Evolutionary conservation across 2,888 invertebrate genomes (phyloP), one percentile per base, ranked within the genome.

Genomic region (Lamellibrachia columna): DNA sequence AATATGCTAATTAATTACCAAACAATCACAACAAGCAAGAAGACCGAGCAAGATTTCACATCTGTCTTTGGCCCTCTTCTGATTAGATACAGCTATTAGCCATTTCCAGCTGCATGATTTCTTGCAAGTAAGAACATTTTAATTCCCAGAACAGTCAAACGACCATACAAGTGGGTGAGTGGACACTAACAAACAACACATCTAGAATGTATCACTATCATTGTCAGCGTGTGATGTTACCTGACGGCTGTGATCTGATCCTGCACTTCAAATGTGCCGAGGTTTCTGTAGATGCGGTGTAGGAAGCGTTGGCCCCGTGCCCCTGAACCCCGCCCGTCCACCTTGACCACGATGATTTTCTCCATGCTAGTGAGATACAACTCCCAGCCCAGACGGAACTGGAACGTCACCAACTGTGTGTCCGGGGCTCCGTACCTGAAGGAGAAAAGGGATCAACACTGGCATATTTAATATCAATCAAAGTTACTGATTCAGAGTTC

Each of bases 211-310:
- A 40, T 40, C 40, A 40, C 40, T 40, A 40, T 40, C 40, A 40
- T 75, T 6, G 22, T n/a, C 15, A 75, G 58, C n/a, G 1, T 7
- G 40, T 22, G 75, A 75, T n/a, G 2, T 22, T 93, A 96, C 96
- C 95, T 95, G 52, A 96, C 95, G 90, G 98, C 99, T 97, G 98
- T 98, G 60, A 99, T 97, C 96, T 99, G 99, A 97, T 99, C 99
- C 15, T 98, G 98, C n/a, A 99, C 98, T 97, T 99, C 99, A 0
- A 98, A 98, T 0, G 98, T 98, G 1, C 99, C 99, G 22, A 99
- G 97, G 92, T 98, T 97, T 94, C 98, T 98, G 96, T 99, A 99
- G 93, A 99, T 97, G 93, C 98, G 97, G 96, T 98, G 98, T 93
- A 98, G 97, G 93, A 98, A 97, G 92, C 98, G 98, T 94, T 98